phyloP scores from a whole-genome alignment of 2,113 vertebrate genomes.

The Thamnaconus septentrionalis region DNA sequence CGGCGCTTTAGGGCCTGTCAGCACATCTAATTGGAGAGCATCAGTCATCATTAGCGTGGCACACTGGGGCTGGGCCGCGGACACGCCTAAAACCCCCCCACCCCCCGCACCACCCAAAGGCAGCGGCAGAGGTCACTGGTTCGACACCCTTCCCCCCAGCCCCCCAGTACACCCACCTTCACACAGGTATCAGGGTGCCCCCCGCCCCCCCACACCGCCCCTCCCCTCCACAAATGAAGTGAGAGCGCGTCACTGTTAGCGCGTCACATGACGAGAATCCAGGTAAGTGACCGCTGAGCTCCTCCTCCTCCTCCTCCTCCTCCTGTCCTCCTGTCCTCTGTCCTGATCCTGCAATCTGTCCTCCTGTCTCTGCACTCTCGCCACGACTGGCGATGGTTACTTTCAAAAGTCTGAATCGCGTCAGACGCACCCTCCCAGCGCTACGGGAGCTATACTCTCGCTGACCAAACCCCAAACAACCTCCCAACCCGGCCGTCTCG shows the following conservation, averaged over 20 bases:
- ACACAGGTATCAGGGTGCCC: not conserved
- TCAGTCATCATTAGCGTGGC: slow-evolving; percentile 81
- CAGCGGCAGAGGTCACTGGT: slow-evolving; percentile 55
- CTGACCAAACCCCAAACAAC: no score
- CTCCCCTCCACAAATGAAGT: slow-evolving; percentile 7
- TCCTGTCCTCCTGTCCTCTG: slow-evolving; percentile 30
- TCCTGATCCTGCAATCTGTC: slow-evolving; percentile 1
- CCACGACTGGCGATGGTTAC: not conserved
- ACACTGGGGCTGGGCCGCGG: slow-evolving; percentile 47
- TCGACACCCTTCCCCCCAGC: slow-evolving; percentile 27
- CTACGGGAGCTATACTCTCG: no score
- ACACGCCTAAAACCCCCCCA: slow-evolving; percentile 48
- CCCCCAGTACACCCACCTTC: slow-evolving; percentile 12
- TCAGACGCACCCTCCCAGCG: no score
- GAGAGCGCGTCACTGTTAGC: slow-evolving; percentile 27
- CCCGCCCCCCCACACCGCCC: slow-evolving; percentile 3
- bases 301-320: slow-evolving; percentile 22
- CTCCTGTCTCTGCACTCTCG: not conserved
- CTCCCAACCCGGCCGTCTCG: no score
- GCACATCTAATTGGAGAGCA: slow-evolving; percentile 79
- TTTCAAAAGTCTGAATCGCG: not conserved
- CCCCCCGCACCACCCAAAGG: slow-evolving; percentile 55
- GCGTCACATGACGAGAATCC: slow-evolving; percentile 3
- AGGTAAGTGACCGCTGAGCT: slow-evolving; percentile 54
- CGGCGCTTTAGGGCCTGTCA: slow-evolving; percentile 76